Evolutionary conservation across 1,140 invertebrate species (phyloP), one percentile per base, ranked within the genome.

Genomic region (Theocolax elegans): DNA sequence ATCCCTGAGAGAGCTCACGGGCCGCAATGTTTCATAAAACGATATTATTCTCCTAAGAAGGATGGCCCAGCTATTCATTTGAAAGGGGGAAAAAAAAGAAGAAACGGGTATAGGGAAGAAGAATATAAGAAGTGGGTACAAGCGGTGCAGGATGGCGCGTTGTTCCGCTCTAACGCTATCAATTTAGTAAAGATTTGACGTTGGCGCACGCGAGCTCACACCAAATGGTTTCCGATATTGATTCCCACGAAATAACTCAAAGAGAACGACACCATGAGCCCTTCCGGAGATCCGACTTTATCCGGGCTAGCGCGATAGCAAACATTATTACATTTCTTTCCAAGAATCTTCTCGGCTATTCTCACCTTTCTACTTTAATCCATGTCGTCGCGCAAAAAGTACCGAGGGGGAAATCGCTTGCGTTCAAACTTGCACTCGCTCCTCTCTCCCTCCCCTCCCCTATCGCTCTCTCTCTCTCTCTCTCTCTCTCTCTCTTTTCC

Each of bases 271-370:
- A 21, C 21, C 1, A 17, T 15, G 44, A 67, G 67, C 46, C 42
- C 69, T n/a, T 17, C 49, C 10, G 54, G 71, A 3, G 68, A 68
- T 73, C 67, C 58, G 17, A 48, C 63, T 63, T 60, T 69, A 71
- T 66, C 53, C 46, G 12, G 35, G 44, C 31, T 44, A 63, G 25
- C 25, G 42, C 27, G 51, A 38, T 56, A 17, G 56, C 53, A 71
- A 75, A 68, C 65, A 75, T 74, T 76, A 76, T 75, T 75, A 67
- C 74, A 66, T 75, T 75, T 75, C 74, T 63, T 62, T 71, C 40
- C 15, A 48, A 60, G 19, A 73, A 72, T 72, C 23, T 46, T 15
- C n/a, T 10, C 15, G 15, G 46, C 48, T 25, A 51, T 54, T 69
- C 49, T 63, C 59, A 69, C 67, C 38, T 63, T 63, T 53, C 19